A percentile compares a stretch with the other conserved stretches of the same genome.
These are phyloP conservation scores for Megalops atlanticus DNA, from an alignment of 2,113 vertebrate genomes.

Conservation along the genomic window DNA sequence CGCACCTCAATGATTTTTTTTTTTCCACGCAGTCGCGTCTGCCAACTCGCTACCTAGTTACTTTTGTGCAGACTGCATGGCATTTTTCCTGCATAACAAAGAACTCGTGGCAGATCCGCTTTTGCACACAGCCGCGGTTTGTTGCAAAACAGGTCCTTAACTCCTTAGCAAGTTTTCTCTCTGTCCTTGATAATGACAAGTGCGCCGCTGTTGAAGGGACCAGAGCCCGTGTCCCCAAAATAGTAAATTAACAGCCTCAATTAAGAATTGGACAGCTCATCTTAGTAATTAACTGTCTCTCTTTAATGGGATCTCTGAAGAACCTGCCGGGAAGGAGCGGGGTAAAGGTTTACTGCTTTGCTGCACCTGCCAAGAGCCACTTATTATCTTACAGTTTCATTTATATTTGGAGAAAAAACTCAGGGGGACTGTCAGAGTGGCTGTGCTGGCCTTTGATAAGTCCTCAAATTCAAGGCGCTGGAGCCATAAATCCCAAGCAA, in stretches of 20 bases:
- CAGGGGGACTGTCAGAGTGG: neutral
- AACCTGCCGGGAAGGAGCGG: neutral
- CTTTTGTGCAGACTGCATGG: too few species aligned
- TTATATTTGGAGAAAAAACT: neutral
- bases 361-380: neutral
- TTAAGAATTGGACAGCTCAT: neutral
- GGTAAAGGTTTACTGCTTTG: conserved; percentile 2
- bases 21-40: too few species aligned
- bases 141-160: neutral
- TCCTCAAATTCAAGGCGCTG: neutral
- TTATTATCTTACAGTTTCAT: neutral
- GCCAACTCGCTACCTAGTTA: too few species aligned
- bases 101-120: too few species aligned
- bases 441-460: neutral
- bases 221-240: neutral
- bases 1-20: too few species aligned
- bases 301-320: neutral
- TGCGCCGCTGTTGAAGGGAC: neutral
- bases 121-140: neutral
- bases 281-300: neutral
- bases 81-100: too few species aligned
- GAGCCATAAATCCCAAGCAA: neutral
- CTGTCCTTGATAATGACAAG: neutral
- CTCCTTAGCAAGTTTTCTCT: neutral
- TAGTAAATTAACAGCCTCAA: neutral